A percentile compares a stretch with the other conserved stretches of the same genome.
phyloP scores from a whole-genome alignment of 2,797 vertebrate species.

The Muscicapa comitata region DNA sequence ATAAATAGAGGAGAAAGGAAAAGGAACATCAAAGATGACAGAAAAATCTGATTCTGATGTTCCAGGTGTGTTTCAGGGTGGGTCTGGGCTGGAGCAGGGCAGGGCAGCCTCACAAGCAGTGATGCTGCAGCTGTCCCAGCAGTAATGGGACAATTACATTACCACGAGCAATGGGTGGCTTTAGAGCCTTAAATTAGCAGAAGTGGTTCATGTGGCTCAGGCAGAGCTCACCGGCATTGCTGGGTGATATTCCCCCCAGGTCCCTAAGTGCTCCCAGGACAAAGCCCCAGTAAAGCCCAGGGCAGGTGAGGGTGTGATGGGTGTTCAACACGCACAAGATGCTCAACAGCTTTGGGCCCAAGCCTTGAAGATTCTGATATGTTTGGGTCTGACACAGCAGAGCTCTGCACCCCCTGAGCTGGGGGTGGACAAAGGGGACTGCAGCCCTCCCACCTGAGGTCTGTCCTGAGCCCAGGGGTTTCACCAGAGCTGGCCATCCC shows the following conservation, averaged over 20 bases:
- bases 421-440: neutral
- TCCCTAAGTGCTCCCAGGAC: rapidly evolving
- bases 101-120: neutral
- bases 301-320: neutral
- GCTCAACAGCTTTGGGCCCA: neutral
- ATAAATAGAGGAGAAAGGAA: neutral
- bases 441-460: neutral
- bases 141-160: too few relatives aligned
- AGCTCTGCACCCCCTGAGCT: neutral
- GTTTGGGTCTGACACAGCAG: neutral
- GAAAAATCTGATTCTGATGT: neutral
- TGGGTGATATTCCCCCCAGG: rapidly evolving
- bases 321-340: neutral
- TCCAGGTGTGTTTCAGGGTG: neutral
- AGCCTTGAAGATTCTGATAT: neutral
- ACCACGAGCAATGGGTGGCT: rapidly evolving
- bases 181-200: neutral
- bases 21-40: neutral
- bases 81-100: neutral
- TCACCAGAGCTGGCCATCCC: neutral
- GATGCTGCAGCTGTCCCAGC: neutral
- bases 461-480: neutral
- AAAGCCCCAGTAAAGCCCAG: neutral
- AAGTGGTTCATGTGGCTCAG: neutral
- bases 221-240: neutral